Evolutionary conservation across 2,113 vertebrate genomes (phyloP).

Genomic region (Gobiocypris rarus): DNA sequence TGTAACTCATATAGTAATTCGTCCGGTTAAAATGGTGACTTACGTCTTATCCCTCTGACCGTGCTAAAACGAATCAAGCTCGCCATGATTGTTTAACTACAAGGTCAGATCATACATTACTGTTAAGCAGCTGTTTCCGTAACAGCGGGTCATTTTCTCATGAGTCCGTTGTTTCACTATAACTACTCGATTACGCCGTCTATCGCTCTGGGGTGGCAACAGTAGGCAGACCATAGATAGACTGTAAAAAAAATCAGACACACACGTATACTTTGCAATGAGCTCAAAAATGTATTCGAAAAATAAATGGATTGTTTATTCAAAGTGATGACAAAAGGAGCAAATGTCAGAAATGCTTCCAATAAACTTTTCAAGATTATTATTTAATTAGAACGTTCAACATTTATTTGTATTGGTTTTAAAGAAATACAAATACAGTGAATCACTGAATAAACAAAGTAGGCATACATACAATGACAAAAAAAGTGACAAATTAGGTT

Average conservation of each 20-base stretch:
- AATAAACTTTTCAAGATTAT: not conserved
- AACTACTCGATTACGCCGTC: conserved; percentile 24
- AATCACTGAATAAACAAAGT: too few species aligned
- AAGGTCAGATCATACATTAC: not conserved
- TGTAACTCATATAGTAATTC: not conserved
- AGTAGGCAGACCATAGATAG: too few species aligned
- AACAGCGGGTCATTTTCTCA: not conserved
- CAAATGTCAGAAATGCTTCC: not conserved
- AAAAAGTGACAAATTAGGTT: too few species aligned
- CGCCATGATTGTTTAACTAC: not conserved
- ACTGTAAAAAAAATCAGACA: too few species aligned
- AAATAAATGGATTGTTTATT: not conserved
- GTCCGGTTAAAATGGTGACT: not conserved
- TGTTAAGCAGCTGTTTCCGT: not conserved
- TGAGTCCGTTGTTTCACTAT: not conserved
- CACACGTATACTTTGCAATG: too few species aligned
- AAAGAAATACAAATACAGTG: too few species aligned
- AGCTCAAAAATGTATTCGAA: too few species aligned
- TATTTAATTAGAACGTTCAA: too few species aligned
- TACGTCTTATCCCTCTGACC: conserved; percentile 6
- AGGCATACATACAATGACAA: too few species aligned
- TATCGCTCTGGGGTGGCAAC: conserved; percentile 22
- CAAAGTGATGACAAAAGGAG: not conserved
- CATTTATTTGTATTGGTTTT: too few species aligned
- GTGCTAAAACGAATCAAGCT: not conserved